Percentiles rank a stretch among this genome's conserved stretches.
Conservation (phyloP, 2,888 invertebrate genomes). For the Chaetoderma sp. region DNA sequence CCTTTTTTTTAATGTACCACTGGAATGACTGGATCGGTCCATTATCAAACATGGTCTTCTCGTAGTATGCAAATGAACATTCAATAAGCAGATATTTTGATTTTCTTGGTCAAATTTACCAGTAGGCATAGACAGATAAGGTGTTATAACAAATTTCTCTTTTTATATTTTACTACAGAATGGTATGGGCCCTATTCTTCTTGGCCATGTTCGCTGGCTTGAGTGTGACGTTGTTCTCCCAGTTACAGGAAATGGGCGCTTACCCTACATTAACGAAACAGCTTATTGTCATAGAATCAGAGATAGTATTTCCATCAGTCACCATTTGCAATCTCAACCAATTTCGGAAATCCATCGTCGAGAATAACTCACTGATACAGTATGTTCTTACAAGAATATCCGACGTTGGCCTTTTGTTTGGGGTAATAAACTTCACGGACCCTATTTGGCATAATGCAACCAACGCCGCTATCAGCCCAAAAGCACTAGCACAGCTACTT, state of each 20-base stretch:
- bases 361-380: neutral
- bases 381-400: neutral
- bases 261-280: constrained; percentile 9
- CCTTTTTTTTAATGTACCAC: too few relatives aligned
- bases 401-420: neutral
- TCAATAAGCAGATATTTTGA: too few relatives aligned
- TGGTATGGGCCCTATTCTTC: neutral
- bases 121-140: too few relatives aligned
- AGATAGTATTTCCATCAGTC: neutral
- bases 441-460: neutral
- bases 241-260: neutral
- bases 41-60: too few relatives aligned
- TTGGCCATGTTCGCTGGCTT: neutral
- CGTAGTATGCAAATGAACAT: too few relatives aligned
- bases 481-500: neutral
- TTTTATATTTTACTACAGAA: neutral
- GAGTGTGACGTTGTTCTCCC: neutral
- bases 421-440: neutral
- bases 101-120: too few relatives aligned
- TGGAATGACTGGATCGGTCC: too few relatives aligned
- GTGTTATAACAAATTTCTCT: neutral
- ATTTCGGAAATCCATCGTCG: neutral
- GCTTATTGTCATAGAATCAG: neutral
- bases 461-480: neutral
- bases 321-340: neutral